phyloP scores from a whole-genome alignment of 2,797 vertebrate species.

The Caiman crocodilus region DNA sequence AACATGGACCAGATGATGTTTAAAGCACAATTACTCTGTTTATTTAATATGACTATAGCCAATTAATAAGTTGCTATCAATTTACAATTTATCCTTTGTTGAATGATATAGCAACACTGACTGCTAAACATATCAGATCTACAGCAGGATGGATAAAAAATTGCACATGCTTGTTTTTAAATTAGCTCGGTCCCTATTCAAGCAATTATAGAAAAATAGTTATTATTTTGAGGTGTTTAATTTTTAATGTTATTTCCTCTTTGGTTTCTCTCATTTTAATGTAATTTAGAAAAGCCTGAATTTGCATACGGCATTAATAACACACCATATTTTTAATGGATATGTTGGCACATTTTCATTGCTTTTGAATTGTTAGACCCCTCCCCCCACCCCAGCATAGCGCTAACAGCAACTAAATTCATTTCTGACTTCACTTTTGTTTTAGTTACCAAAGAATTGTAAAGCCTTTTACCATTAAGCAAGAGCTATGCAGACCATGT shows the following conservation, averaged over 20 bases:
- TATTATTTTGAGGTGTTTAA: neutral
- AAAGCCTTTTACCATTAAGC: conserved; percentile 67
- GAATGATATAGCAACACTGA: neutral
- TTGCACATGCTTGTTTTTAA: neutral
- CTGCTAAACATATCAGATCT: accelerated
- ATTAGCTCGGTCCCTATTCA: neutral
- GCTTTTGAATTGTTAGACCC: conserved; percentile 18
- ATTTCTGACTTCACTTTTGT: conserved; percentile 18
- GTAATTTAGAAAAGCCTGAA: neutral
- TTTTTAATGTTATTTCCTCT: neutral
- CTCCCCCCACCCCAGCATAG: neutral
- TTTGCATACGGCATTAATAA: conserved; percentile 2
- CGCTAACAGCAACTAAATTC: neutral
- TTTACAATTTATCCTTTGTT: neutral
- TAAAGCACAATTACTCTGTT: neutral
- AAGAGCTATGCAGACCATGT: conserved; percentile 41
- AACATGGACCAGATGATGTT: conserved; percentile 6
- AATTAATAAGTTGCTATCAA: conserved; percentile 2
- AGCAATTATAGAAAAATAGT: neutral
- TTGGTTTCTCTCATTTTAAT: neutral
- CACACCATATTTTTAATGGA: conserved; percentile 20
- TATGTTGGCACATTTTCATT: neutral
- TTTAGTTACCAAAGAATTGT: conserved; percentile 14
- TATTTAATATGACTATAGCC: neutral
- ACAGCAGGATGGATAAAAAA: neutral